phyloP scores from a whole-genome alignment of 2,797 vertebrate genomes.

The Microtus californicus region DNA sequence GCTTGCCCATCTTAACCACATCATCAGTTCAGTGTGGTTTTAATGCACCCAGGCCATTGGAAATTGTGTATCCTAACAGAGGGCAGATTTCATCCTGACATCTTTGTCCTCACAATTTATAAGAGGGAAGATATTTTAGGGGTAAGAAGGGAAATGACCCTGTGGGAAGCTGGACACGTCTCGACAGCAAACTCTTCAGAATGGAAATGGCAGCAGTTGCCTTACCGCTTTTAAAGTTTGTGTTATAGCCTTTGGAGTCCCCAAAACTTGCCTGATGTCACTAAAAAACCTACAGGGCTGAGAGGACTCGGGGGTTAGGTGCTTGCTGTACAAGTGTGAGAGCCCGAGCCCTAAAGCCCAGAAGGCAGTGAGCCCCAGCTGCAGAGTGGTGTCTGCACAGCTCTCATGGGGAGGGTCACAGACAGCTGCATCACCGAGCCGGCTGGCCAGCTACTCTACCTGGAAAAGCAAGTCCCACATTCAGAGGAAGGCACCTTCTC shows the following conservation, averaged over 20 bases:
- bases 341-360: neutral
- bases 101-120: neutral
- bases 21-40: fast-evolving
- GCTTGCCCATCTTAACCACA: neutral
- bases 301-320: neutral
- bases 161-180: neutral
- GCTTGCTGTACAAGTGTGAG: neutral
- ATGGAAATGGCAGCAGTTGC: neutral
- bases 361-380: no score
- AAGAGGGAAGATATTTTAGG: neutral
- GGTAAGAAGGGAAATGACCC: neutral
- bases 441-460: neutral
- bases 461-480: neutral
- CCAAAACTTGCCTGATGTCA: neutral
- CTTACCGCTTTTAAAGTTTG: neutral
- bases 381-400: neutral
- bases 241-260: neutral
- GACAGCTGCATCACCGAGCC: neutral
- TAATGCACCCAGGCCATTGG: neutral
- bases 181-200: neutral
- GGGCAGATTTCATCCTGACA: neutral
- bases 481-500: neutral
- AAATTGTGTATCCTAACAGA: neutral
- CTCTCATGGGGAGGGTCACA: fast-evolving
- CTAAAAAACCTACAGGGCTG: no score